Base-by-base conservation (phyloP, 2,113 vertebrate genomes). In the Dipodomys spectabilis region DNA sequence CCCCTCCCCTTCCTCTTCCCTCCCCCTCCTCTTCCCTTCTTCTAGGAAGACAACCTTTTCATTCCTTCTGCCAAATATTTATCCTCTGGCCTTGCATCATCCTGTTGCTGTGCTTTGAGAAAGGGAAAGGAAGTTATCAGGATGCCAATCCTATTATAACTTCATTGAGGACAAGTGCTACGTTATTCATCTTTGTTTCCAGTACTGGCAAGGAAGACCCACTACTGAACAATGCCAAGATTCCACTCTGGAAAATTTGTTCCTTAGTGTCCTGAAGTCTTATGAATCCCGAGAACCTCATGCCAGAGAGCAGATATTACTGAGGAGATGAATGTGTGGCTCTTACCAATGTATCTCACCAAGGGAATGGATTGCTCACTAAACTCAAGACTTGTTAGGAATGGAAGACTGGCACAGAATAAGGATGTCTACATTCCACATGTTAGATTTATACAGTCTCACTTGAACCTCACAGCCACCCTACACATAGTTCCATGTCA, bases 221-320 rank as follows among this genome's bases (percentile, higher is more conserved):
- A 49, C 23, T 91, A 23, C 45, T 72, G 88, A 88, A 32, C 6
- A 68, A 25, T 25, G 69, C 69, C 89, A 72, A n/a, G 77, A 82
- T 82, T 86, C 32, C 71, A 71, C 79, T 82, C 88, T 67, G 72
- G 62, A 30, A 74, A 86, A 71, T 82, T 32, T 64, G 44, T 86
- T 89, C 15, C 25, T 83, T 73, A 5, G 19, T 95, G n/a, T n/a
- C 35, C 13, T 81, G n/a, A 77, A 90, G 68, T 85, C 71, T 69
- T 81, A 3, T 79, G 71, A 94, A 39, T 95, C 75, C 35, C 68
- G 7, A 65, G 82, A 82, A 25, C 12, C 39, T 77, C 0, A 32
- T 80, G 45, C 39, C 88, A 93, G 45, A 72, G 53, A 88, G 32
- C 25, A 92, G 84, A 65, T 85, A 85, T 45, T 95, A 35, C 94